Evolutionary conservation across 2,113 vertebrate species (phyloP).

Genomic region (Tetrao urogallus): DNA sequence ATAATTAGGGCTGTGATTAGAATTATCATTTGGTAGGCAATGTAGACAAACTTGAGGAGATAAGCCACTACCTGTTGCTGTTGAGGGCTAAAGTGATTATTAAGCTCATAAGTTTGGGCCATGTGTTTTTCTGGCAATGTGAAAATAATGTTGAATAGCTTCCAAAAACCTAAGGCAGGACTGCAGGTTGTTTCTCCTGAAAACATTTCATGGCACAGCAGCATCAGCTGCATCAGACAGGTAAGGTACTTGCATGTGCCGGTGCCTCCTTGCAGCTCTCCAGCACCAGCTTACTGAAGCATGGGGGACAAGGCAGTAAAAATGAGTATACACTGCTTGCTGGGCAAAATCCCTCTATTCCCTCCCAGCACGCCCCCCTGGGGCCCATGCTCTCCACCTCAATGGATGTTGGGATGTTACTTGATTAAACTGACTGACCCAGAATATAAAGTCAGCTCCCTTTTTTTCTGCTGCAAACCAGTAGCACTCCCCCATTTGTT

Average conservation of each 20-base stretch:
- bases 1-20: constrained; percentile 76
- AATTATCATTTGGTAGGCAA: constrained; percentile 65
- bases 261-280: not conserved
- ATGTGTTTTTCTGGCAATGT: constrained; percentile 55
- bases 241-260: not conserved
- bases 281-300: not conserved
- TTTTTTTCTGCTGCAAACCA: not conserved
- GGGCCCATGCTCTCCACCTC: not conserved
- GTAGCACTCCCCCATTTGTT: not conserved
- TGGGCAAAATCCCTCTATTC: not conserved
- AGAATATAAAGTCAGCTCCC: not conserved
- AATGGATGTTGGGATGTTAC: not conserved
- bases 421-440: not conserved
- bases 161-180: constrained; percentile 48
- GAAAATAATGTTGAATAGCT: constrained; percentile 16
- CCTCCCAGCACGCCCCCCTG: not conserved
- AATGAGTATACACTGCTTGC: not conserved
- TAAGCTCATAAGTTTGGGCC: constrained; percentile 39
- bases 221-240: constrained; percentile 9
- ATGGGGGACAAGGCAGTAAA: not conserved
- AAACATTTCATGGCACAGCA: not conserved
- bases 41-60: constrained; percentile 60
- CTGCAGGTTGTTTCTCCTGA: constrained; percentile 37
- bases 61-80: constrained; percentile 65
- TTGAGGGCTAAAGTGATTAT: constrained; percentile 68